Evolutionary conservation across 2,113 vertebrate species (phyloP).

Genomic region (Lepus europaeus): DNA sequence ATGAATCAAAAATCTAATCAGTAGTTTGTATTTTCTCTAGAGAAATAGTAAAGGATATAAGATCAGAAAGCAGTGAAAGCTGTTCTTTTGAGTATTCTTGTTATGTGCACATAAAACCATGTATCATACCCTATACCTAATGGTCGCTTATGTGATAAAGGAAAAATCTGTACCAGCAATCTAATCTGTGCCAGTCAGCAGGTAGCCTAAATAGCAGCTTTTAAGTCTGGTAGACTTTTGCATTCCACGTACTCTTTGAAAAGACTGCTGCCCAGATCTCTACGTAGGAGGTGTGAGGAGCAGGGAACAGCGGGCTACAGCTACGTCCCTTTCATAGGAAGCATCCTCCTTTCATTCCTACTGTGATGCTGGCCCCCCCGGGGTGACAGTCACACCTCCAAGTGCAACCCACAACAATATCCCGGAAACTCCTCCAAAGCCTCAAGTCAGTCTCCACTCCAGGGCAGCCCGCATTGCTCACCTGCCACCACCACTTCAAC

Average conservation of each 20-base stretch:
- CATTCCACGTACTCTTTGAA: background rate
- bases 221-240: background rate
- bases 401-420: background rate
- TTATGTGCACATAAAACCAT: background rate
- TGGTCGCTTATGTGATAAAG: background rate
- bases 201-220: background rate
- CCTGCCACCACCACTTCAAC: background rate
- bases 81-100: background rate
- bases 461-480: background rate
- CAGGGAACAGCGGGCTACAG: background rate
- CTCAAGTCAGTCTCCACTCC: background rate
- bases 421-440: background rate
- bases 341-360: background rate
- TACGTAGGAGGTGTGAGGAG: background rate
- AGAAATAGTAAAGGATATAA: slow-evolving; percentile 33
- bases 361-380: no score
- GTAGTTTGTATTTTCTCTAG: slow-evolving; percentile 7
- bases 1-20: slow-evolving; percentile 17
- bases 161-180: background rate
- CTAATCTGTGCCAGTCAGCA: background rate
- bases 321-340: background rate
- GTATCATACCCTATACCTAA: background rate
- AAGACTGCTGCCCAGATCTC: background rate
- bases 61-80: background rate
- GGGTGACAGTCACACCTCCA: background rate